Conservation (phyloP, 2,888 invertebrate genomes). For the Lasioglossum pauxillum region DNA sequence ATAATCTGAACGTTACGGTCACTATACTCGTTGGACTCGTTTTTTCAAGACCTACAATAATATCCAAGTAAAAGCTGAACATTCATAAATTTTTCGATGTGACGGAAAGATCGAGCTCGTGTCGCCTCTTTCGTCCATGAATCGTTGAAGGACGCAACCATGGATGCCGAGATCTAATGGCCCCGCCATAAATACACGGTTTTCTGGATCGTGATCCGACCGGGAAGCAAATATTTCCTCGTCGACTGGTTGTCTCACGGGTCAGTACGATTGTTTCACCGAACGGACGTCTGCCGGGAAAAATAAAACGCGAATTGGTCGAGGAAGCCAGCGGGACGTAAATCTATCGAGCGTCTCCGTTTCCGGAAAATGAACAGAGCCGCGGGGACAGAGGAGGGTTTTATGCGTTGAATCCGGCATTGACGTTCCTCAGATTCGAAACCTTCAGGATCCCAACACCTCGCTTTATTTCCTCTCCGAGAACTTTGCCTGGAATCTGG, state of each 20-base stretch:
- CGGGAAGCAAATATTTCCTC: slow-evolving; percentile 10
- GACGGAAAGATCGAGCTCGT: neutral
- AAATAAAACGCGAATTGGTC: neutral
- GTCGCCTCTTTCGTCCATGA: neutral
- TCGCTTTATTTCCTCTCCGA: neutral
- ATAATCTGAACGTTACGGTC: neutral
- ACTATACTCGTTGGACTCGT: neutral
- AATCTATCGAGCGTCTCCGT: neutral
- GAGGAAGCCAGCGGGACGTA: neutral
- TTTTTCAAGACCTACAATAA: neutral
- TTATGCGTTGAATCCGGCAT: neutral
- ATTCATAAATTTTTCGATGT: neutral
- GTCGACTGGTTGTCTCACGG: neutral
- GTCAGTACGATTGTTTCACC: neutral
- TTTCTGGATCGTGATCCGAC: slow-evolving; percentile 9
- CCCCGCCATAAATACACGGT: neutral
- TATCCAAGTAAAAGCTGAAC: neutral
- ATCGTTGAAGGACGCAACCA: neutral
- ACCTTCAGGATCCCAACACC: neutral
- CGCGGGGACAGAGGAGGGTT: neutral
- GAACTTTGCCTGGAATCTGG: neutral
- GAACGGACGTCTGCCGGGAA: neutral
- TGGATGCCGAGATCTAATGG: slow-evolving; percentile 2
- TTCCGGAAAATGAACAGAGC: neutral
- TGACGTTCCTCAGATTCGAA: neutral